These are phyloP conservation scores for Aleiodes leptofemur DNA, from an alignment of 2,888 invertebrate genomes.

Conservation along the genomic window DNA sequence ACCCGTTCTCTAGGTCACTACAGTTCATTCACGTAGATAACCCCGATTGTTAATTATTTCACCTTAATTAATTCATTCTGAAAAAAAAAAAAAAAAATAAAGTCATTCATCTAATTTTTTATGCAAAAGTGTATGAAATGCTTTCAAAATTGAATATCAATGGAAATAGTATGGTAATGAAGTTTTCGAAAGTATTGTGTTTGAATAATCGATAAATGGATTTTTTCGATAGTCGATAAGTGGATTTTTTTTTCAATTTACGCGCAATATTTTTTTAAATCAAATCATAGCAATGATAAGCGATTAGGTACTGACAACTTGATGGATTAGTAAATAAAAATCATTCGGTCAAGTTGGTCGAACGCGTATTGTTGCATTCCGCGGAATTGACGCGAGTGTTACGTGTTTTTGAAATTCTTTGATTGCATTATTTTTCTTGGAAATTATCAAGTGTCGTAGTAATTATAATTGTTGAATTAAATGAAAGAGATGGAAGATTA, in stretches of 20 bases:
- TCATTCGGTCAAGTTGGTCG: too few species aligned
- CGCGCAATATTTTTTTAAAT: not conserved
- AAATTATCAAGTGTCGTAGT: not conserved
- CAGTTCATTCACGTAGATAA: constrained; percentile 19
- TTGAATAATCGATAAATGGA: constrained; percentile 7
- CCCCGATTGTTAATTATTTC: not conserved
- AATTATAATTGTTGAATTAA: not conserved
- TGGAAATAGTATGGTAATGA: not conserved
- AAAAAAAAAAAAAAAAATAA: not conserved
- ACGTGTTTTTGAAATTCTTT: not conserved
- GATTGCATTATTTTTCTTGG: not conserved
- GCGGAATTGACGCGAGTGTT: not conserved
- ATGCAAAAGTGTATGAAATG: not conserved
- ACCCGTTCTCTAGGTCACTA: too few species aligned
- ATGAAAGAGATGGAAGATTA: constrained; percentile 1
- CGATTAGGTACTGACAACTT: not conserved
- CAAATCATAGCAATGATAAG: not conserved
- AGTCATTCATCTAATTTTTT: not conserved
- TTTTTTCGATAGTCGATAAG: too few species aligned
- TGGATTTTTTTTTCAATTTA: not conserved
- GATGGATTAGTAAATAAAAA: not conserved
- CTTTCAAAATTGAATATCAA: not conserved
- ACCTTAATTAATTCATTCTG: not conserved
- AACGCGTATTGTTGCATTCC: not conserved
- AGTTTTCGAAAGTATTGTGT: not conserved